Base-by-base conservation (phyloP, 1,140 invertebrate species). In the Heterodera schachtii region DNA sequence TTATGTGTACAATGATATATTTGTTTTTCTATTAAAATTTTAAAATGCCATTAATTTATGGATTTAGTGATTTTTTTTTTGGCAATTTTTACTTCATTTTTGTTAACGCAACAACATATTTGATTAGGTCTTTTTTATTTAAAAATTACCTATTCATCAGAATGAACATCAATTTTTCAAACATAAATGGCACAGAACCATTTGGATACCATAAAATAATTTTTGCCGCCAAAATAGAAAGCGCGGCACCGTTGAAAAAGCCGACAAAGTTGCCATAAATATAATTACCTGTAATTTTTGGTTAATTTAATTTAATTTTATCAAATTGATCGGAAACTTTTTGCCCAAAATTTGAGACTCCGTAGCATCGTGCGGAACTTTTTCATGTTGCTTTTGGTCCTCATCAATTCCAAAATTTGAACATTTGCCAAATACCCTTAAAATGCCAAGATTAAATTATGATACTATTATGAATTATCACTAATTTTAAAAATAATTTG, bases 121-220 rank as follows among this genome's bases (percentile, higher is more conserved):
- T 31, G 31, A 31, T 31, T 1, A 31, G 0, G 31, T 31, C 31
- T 31, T 31, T 31, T 31, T 31, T 31, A 31, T 31, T 31, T 31
- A 31, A 31, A 31, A 74, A 74, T 49, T n/a, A 74, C 73, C 73
- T 43, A 74, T 31, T 74, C 9, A 41, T 49, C 46, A 49, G 44
- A 74, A 74, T 43, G n/a, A 74, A 43, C 46, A 74, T 49, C 19
- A 74, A 43, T 74, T 74, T 74, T 74, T 74, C 73, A 47, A 74
- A 41, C 3, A 74, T 7, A 74, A 74, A 74, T 49, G 73, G 73
- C 7, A 74, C 31, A 21, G 73, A 74, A 41, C 73, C 9, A 21
- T 43, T 31, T n/a, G 73, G 73, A 21, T 49, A 74, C 52, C 46
- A 74, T n/a, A 74, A 57, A 74, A 74, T 74, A 8, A 74, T 8